phyloP scores from a whole-genome alignment of 2,888 invertebrate species.

The Erebia ligea region DNA sequence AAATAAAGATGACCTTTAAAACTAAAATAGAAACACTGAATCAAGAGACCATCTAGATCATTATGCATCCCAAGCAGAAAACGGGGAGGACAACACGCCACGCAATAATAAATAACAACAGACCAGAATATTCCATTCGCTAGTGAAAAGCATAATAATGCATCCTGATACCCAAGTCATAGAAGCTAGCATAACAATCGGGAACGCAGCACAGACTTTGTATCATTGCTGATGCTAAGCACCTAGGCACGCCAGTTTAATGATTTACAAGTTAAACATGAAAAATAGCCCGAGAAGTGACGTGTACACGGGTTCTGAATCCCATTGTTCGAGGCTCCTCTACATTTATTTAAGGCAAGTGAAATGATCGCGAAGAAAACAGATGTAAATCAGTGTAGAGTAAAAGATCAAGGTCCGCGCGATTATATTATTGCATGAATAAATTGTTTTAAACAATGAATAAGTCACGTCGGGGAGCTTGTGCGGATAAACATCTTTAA shows the following conservation, averaged over 20 bases:
- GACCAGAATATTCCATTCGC: conserved; percentile 32
- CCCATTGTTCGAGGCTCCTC: conserved; percentile 56
- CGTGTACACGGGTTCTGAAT: conserved; percentile 51
- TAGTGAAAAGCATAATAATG: conserved; percentile 20
- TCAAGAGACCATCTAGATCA: conserved; percentile 52
- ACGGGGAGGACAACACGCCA: conserved; percentile 42
- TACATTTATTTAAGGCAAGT: conserved; percentile 43
- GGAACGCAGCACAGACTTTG: conserved; percentile 20
- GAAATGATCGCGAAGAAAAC: conserved; percentile 46
- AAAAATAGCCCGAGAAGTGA: conserved; percentile 56
- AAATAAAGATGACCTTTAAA: conserved; percentile 36
- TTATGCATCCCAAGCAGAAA: conserved; percentile 47
- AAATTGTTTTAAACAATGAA: conserved; percentile 52
- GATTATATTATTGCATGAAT: conserved; percentile 51
- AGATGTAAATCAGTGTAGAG: conserved; percentile 53
- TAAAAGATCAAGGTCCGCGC: conserved; percentile 51
- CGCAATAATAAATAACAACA: conserved; percentile 43
- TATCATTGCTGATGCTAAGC: conserved; percentile 44
- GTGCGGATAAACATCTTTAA: conserved; percentile 44
- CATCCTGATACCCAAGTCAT: conserved; percentile 13
- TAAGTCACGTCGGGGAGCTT: conserved; percentile 45
- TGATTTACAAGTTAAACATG: conserved; percentile 53
- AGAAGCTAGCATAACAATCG: conserved; percentile 14
- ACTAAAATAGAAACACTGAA: conserved; percentile 54
- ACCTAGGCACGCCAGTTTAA: conserved; percentile 50